Percentiles rank a stretch among this genome's conserved stretches.
Conservation (phyloP, 1,140 invertebrate genomes). For the Anoplolepis gracilipes region DNA sequence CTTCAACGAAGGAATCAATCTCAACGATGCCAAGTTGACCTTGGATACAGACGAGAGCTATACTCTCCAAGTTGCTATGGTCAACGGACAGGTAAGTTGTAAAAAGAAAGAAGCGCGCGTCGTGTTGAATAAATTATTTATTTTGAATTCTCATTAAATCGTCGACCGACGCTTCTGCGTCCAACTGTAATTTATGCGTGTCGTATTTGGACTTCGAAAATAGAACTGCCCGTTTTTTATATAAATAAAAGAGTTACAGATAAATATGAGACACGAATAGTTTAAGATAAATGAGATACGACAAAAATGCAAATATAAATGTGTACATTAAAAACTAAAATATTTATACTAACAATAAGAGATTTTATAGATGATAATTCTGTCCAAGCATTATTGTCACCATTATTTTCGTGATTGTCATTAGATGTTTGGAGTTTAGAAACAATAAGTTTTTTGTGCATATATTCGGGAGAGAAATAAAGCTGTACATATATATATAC, state of each 20-base stretch:
- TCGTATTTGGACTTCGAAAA: neutral
- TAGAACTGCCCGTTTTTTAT: neutral
- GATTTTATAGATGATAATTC: slow-evolving; percentile 13
- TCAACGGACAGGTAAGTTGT: slow-evolving; percentile 83
- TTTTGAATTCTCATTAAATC: neutral
- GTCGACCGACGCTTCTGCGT: neutral
- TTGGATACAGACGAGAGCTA: slow-evolving; percentile 91
- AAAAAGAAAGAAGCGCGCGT: neutral
- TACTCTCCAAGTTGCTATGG: slow-evolving; percentile 82
- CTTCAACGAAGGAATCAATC: slow-evolving; percentile 65
- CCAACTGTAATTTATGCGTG: neutral
- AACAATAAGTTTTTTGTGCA: neutral
- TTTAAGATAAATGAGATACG: neutral
- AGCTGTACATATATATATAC: neutral
- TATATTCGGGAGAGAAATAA: neutral
- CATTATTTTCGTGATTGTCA: neutral
- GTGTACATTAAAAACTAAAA: neutral
- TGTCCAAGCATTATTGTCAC: neutral
- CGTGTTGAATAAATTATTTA: slow-evolving; percentile 34
- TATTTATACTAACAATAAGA: neutral
- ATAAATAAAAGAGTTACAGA: neutral
- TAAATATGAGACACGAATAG: neutral
- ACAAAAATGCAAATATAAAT: neutral
- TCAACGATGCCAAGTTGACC: slow-evolving; percentile 78
- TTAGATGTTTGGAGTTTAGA: neutral